These are phyloP conservation scores for Oscheius sp. DNA, from an alignment of 2,888 invertebrate genomes.

Conservation along the genomic window DNA sequence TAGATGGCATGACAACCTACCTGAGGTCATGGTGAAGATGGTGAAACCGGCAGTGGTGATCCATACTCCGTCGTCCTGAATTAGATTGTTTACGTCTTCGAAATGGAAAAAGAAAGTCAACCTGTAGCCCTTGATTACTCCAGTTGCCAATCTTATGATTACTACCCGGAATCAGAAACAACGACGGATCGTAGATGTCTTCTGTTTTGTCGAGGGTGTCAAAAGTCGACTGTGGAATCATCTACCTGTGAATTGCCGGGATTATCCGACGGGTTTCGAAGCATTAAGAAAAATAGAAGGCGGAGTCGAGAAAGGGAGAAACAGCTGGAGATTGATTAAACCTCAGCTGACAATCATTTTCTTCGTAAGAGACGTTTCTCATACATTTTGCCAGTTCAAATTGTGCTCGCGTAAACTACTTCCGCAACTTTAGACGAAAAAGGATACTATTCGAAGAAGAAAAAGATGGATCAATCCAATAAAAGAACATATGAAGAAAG, in stretches of 20 bases:
- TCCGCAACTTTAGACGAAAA: no score
- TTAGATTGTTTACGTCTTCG: not conserved
- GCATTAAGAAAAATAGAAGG: no score
- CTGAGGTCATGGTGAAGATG: slow-evolving; percentile 65
- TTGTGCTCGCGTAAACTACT: no score
- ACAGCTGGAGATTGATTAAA: no score
- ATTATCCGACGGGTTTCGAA: no score
- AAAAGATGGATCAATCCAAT: no score
- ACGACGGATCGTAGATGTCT: slow-evolving; percentile 14
- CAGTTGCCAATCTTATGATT: slow-evolving; percentile 22
- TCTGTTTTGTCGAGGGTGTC: slow-evolving; percentile 10
- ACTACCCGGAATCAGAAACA: slow-evolving; percentile 23
- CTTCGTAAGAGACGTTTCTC: no score
- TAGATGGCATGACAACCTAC: slow-evolving; percentile 32
- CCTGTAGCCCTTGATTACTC: slow-evolving; percentile 29
- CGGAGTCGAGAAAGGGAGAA: no score
- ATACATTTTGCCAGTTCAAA: not conserved
- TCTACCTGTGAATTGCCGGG: no score
- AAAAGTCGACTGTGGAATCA: slow-evolving; percentile 23
- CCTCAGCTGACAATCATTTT: no score
- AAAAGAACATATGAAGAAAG: no score
- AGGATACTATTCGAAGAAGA: no score
- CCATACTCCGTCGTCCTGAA: slow-evolving; percentile 61
- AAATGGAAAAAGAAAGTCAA: not conserved
- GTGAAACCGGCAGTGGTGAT: slow-evolving; percentile 54